Evolutionary conservation across 2,113 vertebrate species (phyloP).

Genomic region (Jaculus jaculus): DNA sequence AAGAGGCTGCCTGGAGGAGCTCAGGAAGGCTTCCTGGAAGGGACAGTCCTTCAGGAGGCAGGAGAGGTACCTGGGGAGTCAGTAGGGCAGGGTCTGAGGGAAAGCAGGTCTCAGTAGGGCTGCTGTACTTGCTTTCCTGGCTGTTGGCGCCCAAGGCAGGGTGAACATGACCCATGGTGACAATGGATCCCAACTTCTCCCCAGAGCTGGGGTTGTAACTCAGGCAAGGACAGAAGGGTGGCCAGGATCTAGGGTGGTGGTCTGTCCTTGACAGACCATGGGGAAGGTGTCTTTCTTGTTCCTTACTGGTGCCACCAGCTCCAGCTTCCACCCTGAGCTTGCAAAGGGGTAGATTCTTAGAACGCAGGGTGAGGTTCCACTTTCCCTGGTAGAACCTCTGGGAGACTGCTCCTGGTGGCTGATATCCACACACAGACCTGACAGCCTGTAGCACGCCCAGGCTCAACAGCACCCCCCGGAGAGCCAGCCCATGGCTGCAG

Average conservation of each 20-base stretch:
- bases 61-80: background rate
- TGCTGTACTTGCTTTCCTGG: background rate
- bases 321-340: background rate
- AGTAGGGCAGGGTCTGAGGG: background rate
- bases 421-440: rapidly evolving
- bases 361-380: background rate
- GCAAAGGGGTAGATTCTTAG: background rate
- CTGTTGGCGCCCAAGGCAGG: slow-evolving; percentile 62
- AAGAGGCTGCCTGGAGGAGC: background rate
- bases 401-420: background rate
- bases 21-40: background rate
- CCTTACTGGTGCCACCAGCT: background rate
- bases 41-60: background rate
- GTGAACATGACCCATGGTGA: background rate
- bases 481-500: background rate
- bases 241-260: background rate
- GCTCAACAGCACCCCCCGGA: rapidly evolving
- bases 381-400: background rate
- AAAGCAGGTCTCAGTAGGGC: background rate
- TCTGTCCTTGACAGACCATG: background rate
- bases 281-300: background rate
- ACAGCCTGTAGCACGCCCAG: rapidly evolving
- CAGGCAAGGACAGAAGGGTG: background rate
- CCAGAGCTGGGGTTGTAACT: background rate
- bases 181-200: background rate